Evolutionary conservation across 2,113 vertebrate genomes (phyloP), one percentile per base, ranked within the genome.

Genomic region (Felis chaus): DNA sequence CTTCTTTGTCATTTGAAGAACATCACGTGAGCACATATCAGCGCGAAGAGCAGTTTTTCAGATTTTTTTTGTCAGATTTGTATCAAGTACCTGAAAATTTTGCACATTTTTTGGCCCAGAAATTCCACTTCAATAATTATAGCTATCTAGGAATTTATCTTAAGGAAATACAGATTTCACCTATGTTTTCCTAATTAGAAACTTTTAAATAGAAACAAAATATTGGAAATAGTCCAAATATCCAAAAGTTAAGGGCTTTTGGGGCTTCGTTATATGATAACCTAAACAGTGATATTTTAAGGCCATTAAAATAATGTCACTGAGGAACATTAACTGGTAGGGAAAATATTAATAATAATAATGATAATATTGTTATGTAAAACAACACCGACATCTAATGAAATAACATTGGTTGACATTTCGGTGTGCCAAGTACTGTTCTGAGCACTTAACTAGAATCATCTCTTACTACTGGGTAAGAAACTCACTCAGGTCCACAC

Each of bases 181-280:
- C 0, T 89, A 68, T 57, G 15, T 81, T 93, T 93, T 95, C 31
- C 61, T 81, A 73, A 57, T 89, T 55, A 82, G n/a, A 88, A 93
- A 45, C 39, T 74, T 93, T 63, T 89, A 92, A 94, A 53, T 78
- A 71, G 66, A 82, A 82, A 68, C 68, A 92, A 85, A 92, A 83
- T 92, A 73, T 19, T 89, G 18, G 48, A 90, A 97, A 45, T 93
- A 69, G 76, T 71, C 33, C 55, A 78, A 82, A 65, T 83, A 33
- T 36, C 36, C 66, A 50, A 27, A 85, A 76, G 50, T 76, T 6
- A 36, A 14, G 66, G 53, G 19, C 73, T 36, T 4, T 76, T 50
- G 23, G 16, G 21, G 0, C 36, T 85, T 84, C n/a, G 69, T 65
- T 89, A 25, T 18, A 12, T 23, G 12, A 14, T 23, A 61, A 29